A percentile compares a stretch with the other conserved stretches of the same genome.
Conservation (phyloP, 2,797 vertebrate species). For the Lagodon rhomboides region DNA sequence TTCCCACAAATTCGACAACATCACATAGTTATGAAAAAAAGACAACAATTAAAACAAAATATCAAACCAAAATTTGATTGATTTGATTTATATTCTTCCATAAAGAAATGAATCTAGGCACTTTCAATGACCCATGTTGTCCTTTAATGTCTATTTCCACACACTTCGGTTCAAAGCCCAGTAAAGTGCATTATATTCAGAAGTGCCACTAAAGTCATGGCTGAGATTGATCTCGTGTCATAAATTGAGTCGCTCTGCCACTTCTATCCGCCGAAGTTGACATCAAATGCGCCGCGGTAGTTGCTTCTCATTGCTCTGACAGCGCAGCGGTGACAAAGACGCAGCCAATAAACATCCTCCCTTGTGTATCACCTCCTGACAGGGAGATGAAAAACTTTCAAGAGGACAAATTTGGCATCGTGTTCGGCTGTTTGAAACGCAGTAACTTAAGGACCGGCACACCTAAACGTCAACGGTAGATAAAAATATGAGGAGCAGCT, state of each 20-base stretch:
- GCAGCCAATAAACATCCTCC: conserved; percentile 65
- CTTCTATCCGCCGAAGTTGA: conserved; percentile 59
- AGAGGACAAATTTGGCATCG: conserved; percentile 43
- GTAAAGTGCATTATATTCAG: conserved; percentile 28
- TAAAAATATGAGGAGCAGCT: background rate
- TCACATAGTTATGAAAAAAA: no score
- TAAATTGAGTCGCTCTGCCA: conserved; percentile 57
- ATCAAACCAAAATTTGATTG: no score
- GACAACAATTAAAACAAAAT: no score
- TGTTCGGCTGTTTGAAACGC: conserved; percentile 49
- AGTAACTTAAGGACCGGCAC: background rate
- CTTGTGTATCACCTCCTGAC: conserved; percentile 62
- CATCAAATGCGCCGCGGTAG: conserved; percentile 65
- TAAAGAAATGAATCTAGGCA: no score
- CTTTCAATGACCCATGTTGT: no score
- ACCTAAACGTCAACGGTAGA: background rate
- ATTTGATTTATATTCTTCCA: no score
- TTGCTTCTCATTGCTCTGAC: conserved; percentile 73
- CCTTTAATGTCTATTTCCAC: background rate
- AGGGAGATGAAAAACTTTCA: conserved; percentile 44
- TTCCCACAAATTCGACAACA: no score
- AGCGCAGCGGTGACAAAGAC: conserved; percentile 68
- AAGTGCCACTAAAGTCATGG: conserved; percentile 28
- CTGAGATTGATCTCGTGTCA: conserved; percentile 65
- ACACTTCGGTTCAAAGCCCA: conserved; percentile 16